Evolutionary conservation across 2,797 vertebrate species (phyloP), one percentile per base, ranked within the genome.

Genomic region (Smutsia temminckii): DNA sequence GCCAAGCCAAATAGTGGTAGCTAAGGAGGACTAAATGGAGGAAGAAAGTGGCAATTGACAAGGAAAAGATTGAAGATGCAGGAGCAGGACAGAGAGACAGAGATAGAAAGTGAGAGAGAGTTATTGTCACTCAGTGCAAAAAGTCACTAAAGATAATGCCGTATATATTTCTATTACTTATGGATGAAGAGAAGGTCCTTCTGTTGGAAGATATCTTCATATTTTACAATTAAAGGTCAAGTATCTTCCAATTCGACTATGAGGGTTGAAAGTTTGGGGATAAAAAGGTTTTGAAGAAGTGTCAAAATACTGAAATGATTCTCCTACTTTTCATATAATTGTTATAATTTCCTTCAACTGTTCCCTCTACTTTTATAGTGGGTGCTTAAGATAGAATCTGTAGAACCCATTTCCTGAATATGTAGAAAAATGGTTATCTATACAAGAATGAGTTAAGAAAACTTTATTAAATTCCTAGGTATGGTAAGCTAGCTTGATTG

Each of bases 401-500:
- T 53, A 55, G 29, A 78, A 49, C 20, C 21, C 3, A 68, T 2
- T 66, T 84, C 6, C 51, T 75, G 68, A 80, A n/a, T 74, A 80
- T 23, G 4, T n/a, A 89, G 80, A 86, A 46, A 27, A 85, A 61
- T 49, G 51, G 8, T 59, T 78, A 74, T 61, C 16, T 63, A 34
- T 57, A 69, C 14, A 74, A 91, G 89, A 93, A 81, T 4, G 16
- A 66, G 37, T 86, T 92, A 66, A 92, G 37, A 61, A 89, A 94
- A 95, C 20, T 72, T 80, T 53, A 55, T 27, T 89, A 68, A 96
- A 69, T 92, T 12, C n/a, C 32, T 42, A 34, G 42, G 23, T 68
- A 29, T 37, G 27, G 23, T 92, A 27, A 93, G 40, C 27, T 77
- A 92, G 85, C 63, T 77, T 69, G 78, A 89, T 91, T 66, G 25